phyloP scores from a whole-genome alignment of 92 coral and sea anemone species.

The Parazoanthus atlanticus region DNA sequence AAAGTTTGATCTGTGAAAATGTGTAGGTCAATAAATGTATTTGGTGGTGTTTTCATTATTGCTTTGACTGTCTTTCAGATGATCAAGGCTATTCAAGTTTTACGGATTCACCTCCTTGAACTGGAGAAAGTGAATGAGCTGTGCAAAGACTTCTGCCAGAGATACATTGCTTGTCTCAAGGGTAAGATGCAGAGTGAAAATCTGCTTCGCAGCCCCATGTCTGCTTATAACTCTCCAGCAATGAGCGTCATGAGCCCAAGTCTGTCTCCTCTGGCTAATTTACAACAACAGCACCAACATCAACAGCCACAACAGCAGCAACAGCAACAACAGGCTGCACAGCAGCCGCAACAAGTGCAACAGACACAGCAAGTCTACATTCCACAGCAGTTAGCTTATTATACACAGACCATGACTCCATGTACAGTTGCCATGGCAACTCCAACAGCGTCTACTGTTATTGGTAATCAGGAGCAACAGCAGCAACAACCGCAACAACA shows the following conservation, averaged over 20 bases:
- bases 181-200: constrained; percentile 99
- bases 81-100: constrained; percentile 96
- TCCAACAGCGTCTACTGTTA: constrained; percentile 70
- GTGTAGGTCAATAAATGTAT: too few species aligned
- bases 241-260: constrained; percentile 58
- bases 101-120: constrained; percentile 92
- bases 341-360: constrained; percentile 58
- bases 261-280: constrained; percentile 43
- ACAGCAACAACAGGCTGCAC: constrained; percentile 61
- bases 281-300: constrained; percentile 32
- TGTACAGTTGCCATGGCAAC: constrained; percentile 88
- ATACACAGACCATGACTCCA: constrained; percentile 65
- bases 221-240: constrained; percentile 60
- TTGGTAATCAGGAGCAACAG: constrained; percentile 75
- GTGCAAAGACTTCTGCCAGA: constrained; percentile 97
- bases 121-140: constrained; percentile 98
- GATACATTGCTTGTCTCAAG: constrained; percentile 98
- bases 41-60: background rate
- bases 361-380: constrained; percentile 67
- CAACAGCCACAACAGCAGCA: constrained; percentile 27
- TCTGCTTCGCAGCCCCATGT: constrained; percentile 81
- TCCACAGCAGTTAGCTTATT: constrained; percentile 40
- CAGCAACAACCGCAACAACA: constrained; percentile 36
- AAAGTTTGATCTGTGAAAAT: too few species aligned
- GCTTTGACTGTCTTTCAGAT: constrained; percentile 62